Evolutionary conservation across 2,797 vertebrate species (phyloP), one percentile per base, ranked within the genome.

Genomic region (Poeciliopsis paucimaculata): DNA sequence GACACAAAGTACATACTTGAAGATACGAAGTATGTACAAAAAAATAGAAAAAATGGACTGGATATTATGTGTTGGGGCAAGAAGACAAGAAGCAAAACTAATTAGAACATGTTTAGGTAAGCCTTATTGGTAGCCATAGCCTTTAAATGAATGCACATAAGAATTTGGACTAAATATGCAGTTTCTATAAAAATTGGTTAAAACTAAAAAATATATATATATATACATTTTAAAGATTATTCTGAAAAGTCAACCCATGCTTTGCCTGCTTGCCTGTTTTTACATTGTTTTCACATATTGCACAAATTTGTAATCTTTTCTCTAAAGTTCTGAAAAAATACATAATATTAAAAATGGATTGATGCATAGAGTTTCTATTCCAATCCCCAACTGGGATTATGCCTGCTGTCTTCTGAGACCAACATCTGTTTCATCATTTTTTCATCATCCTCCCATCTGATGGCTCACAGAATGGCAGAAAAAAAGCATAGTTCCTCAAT

Each of bases 401-500:
- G 76, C 70, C 45, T 60, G 78, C 55, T 36, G 28, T 80, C 78
- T 49, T 62, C 76, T 83, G 73, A 86, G 80, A 86, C 79, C 79
- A 86, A 89, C 76, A 76, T 82, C 80, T 83, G 76, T 90, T 91
- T 89, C 89, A 92, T 91, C 83, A 74, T 76, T 74, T 82, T 73
- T 84, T 87, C 76, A 89, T 89, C 84, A 77, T 74, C 76, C 85
- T 77, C 84, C 87, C 77, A 86, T 91, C 85, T 85, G 80, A 88
- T 88, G 84, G 82, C 88, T 74, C 87, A 91, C 87, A 92, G 86
- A 91, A 85, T 84, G 86, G 87, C 88, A 83, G 82, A 86, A 77
- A 91, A 90, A 91, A 90, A 89, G 79, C 83, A 89, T 82, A 86
- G 79, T 82, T 83, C 82, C 74, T 79, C 84, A 66, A 75, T 79